Evolutionary conservation across 2,113 vertebrate species (phyloP).

Genomic region (Fukomys damarensis): DNA sequence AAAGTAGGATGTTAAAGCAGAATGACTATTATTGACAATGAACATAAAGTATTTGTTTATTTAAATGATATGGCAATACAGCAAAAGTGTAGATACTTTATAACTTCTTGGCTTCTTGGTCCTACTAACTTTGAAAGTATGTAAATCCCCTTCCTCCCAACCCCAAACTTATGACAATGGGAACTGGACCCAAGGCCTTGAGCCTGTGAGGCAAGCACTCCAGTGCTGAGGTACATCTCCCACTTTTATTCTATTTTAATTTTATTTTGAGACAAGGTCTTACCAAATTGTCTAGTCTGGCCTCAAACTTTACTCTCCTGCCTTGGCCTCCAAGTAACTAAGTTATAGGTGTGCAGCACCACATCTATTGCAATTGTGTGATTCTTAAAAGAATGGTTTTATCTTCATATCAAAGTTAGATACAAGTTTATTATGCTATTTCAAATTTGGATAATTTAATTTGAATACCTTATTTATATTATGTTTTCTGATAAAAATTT

Average conservation of each 20-base stretch:
- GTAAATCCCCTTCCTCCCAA: not conserved
- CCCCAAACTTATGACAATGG: no score
- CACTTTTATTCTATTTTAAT: no score
- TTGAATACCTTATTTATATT: not conserved
- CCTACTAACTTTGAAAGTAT: conserved; percentile 9
- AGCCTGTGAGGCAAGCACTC: not conserved
- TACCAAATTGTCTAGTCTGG: not conserved
- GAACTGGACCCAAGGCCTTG: not conserved
- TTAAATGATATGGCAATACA: not conserved
- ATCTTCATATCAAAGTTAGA: not conserved
- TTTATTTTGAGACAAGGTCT: not conserved
- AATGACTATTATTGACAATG: not conserved
- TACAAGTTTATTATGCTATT: not conserved
- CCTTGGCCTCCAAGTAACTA: not conserved
- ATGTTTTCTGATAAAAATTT: not conserved
- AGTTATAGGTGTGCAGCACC: not conserved
- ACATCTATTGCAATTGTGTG: not conserved
- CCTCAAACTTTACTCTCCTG: not conserved
- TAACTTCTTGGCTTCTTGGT: not conserved
- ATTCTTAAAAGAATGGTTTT: not conserved
- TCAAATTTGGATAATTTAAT: conserved; percentile 30
- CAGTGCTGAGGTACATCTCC: not conserved
- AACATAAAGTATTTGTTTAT: not conserved
- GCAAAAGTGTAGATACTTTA: not conserved
- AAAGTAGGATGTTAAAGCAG: not conserved